These are phyloP conservation scores for Mimumesa dahlbomi DNA, from an alignment of 2,888 invertebrate species.

Conservation along the genomic window DNA sequence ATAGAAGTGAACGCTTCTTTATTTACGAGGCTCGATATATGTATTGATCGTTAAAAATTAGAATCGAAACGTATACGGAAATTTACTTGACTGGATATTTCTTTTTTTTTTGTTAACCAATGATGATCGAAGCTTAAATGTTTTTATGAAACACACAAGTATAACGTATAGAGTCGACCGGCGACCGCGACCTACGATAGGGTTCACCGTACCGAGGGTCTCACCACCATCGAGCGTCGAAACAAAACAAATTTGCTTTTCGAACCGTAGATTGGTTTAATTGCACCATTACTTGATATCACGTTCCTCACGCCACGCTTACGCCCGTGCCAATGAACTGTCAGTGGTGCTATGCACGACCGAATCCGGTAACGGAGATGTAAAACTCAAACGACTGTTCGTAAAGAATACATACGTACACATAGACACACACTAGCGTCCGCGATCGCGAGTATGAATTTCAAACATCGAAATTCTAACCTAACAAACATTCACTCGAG, in stretches of 20 bases:
- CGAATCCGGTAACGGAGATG: slow-evolving; percentile 45
- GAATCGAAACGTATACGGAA: slow-evolving; percentile 27
- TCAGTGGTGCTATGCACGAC: slow-evolving; percentile 52
- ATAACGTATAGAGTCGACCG: no score
- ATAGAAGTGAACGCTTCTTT: slow-evolving; percentile 26
- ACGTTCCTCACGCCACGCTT: slow-evolving; percentile 52
- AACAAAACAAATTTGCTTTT: slow-evolving; percentile 49
- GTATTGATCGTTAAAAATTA: background rate
- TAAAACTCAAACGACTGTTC: slow-evolving; percentile 24
- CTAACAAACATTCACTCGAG: no score
- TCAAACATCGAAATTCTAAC: no score
- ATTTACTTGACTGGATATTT: background rate
- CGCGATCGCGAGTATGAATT: no score
- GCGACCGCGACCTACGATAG: slow-evolving; percentile 58
- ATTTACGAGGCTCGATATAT: slow-evolving; percentile 32
- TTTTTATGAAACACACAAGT: no score
- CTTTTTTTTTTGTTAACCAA: background rate
- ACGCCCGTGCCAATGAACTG: slow-evolving; percentile 64
- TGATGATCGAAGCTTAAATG: background rate
- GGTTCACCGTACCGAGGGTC: slow-evolving; percentile 41
- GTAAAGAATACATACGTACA: slow-evolving; percentile 36
- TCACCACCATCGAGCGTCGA: slow-evolving; percentile 22
- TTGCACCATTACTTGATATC: slow-evolving; percentile 60
- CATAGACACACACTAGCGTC: no score
- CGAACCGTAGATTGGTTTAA: slow-evolving; percentile 64